Percentiles rank a stretch among this genome's conserved stretches.
phyloP scores from a whole-genome alignment of 2,797 vertebrate genomes.

The Sparidentex hasta region DNA sequence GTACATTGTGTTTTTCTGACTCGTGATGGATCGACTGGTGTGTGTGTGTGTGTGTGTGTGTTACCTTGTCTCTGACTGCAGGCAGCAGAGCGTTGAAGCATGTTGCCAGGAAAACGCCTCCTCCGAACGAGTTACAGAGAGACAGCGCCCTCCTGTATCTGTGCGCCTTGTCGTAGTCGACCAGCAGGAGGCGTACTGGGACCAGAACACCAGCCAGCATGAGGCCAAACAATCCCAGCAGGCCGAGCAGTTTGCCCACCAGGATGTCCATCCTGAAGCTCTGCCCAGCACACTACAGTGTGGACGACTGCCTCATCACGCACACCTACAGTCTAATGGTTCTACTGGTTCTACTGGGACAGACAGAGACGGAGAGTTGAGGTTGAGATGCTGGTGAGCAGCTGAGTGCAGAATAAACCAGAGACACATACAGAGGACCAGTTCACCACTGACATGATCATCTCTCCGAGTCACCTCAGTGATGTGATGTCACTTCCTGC shows the following conservation, averaged over 20 bases:
- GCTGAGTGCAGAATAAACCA: background rate
- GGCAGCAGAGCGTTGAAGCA: constrained; percentile 91
- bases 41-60: background rate
- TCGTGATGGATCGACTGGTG: too few relatives aligned
- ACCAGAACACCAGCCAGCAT: constrained; percentile 91
- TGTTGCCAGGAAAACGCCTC: constrained; percentile 94
- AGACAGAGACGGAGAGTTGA: background rate
- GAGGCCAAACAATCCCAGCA: constrained; percentile 89
- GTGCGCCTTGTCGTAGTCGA: constrained; percentile 86
- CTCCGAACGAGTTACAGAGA: constrained; percentile 92
- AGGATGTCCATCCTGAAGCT: constrained; percentile 85
- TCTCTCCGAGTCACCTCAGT: too few relatives aligned
- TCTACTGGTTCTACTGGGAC: constrained; percentile 14
- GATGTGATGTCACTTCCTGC: too few relatives aligned
- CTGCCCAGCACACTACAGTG: background rate
- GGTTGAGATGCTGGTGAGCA: background rate
- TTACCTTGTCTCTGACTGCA: constrained; percentile 73
- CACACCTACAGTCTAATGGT: background rate
- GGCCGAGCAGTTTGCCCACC: constrained; percentile 89
- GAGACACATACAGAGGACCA: too few relatives aligned
- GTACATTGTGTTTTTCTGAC: too few relatives aligned
- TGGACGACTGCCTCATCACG: background rate
- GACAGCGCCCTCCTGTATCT: constrained; percentile 85
- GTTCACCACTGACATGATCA: too few relatives aligned
- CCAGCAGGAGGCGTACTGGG: constrained; percentile 89